Evolutionary conservation across 2,113 vertebrate genomes (phyloP).

Genomic region (Etheostoma spectabile): DNA sequence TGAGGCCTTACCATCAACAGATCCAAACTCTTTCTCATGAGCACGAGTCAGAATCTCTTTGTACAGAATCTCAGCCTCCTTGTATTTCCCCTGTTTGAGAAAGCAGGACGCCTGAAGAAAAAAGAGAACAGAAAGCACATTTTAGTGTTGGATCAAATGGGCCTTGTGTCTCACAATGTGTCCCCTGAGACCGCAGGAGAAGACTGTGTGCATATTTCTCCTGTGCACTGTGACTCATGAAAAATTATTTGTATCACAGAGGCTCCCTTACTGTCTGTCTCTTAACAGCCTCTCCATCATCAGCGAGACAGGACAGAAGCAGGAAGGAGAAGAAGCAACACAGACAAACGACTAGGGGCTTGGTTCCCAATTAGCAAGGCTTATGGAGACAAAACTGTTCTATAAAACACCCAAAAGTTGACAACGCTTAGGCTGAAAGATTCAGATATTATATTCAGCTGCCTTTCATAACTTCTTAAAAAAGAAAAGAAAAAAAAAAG

Average conservation of each 20-base stretch:
- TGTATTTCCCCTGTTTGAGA: conserved; percentile 97
- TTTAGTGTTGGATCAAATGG: conserved; percentile 37
- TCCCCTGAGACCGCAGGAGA: conserved; percentile 6
- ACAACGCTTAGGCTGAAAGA: neutral
- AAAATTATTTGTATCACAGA: conserved; percentile 12
- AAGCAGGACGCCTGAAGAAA: conserved; percentile 94
- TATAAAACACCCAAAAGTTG: neutral
- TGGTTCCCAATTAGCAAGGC: neutral
- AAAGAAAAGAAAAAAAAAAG: neutral
- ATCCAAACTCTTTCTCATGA: conserved; percentile 98
- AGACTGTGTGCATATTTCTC: conserved; percentile 13
- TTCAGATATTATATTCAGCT: neutral
- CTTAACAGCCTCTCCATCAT: conserved; percentile 27
- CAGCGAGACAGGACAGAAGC: conserved; percentile 2
- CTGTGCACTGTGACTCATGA: conserved; percentile 9
- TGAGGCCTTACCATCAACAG: conserved; percentile 92
- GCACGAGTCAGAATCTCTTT: conserved; percentile 99
- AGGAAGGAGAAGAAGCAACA: neutral
- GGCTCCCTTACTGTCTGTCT: conserved; percentile 22
- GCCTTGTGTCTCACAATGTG: conserved; percentile 20
- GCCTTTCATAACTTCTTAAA: neutral
- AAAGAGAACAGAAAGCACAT: conserved; percentile 33
- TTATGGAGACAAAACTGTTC: neutral
- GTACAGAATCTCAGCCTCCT: conserved; percentile 95
- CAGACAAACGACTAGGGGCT: conserved; percentile 1